These are phyloP conservation scores for Rhinogobio ventralis DNA, from an alignment of 2,797 vertebrate species.

Conservation along the genomic window DNA sequence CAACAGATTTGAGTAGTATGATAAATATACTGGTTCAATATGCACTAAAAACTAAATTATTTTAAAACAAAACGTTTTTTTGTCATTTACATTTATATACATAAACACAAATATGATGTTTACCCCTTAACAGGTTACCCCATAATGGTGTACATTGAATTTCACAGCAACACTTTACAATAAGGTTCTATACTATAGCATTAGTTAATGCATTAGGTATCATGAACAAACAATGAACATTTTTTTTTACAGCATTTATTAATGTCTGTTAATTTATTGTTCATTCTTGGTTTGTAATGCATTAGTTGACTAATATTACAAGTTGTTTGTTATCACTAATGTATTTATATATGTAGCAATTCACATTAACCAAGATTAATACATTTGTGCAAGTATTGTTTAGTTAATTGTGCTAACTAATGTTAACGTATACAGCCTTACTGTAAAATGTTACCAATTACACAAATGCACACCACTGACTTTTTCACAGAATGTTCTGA, in stretches of 20 bases:
- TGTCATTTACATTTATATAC: background rate
- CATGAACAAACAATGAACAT: background rate
- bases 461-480: constrained; percentile 7
- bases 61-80: constrained; percentile 20
- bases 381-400: background rate
- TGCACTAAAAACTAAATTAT: constrained; percentile 22
- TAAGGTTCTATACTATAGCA: constrained; percentile 6
- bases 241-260: background rate
- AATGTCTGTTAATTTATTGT: background rate
- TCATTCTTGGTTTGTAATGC: background rate
- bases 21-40: background rate
- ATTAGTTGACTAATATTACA: background rate
- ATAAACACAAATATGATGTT: background rate
- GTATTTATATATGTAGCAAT: background rate
- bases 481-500: background rate
- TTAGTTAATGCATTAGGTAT: background rate
- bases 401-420: background rate
- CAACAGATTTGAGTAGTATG: constrained; percentile 8
- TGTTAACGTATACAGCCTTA: background rate
- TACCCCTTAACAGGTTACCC: background rate
- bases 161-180: constrained; percentile 12
- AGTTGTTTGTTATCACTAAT: too few relatives aligned
- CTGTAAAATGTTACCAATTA: constrained; percentile 8
- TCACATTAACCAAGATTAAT: background rate
- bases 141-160: background rate